Base-by-base conservation (phyloP, 2,888 invertebrate genomes). In the Subacronicta megacephala region DNA sequence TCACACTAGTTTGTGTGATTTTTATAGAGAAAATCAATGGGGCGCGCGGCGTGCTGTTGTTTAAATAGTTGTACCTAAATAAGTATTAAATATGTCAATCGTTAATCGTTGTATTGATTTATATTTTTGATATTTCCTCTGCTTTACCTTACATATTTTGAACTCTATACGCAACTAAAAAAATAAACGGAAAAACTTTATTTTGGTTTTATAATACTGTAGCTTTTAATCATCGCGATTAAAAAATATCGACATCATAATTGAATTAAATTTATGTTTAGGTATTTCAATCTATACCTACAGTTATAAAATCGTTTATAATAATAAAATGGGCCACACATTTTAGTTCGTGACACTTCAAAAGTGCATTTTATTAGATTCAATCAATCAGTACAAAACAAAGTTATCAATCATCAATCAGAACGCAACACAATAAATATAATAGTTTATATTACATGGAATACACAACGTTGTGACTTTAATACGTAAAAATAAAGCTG, bases 1-100 rank as follows among this genome's bases (percentile, higher is more conserved):
- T 81, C 95, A 95, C 74, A 95, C 95, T 0, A 95, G 94, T 61
- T 83, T 96, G 55, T 77, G 75, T 6, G 92, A 95, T 53, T 95
- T 94, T 72, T 93, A 95, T 79, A 85, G 80, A 35, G 77, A 83
- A 0, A 63, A 55, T 1, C 74, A 84, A 15, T 91, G 92, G 92
- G 85, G 82, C 0, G 83, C 84, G 0, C 68, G 75, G 15, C 35
- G 46, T 12, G 68, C 50, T 47, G 42, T 67, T 40, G 75, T 59
- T 38, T 54, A 54, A 12, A 5, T 17, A 16, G 3, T 61, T 55
- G 44, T 54, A n/a, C n/a, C n/a, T n/a, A 41, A 7, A 42, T 58
- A 58, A 31, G 37, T 51, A 52, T 53, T 59, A 59, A 53, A 53
- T 20, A 15, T 20, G 9, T 3, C 1, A 29, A 29, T 31, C 31